Conservation (phyloP, 2,888 invertebrate species). For the Diploptera punctata region DNA sequence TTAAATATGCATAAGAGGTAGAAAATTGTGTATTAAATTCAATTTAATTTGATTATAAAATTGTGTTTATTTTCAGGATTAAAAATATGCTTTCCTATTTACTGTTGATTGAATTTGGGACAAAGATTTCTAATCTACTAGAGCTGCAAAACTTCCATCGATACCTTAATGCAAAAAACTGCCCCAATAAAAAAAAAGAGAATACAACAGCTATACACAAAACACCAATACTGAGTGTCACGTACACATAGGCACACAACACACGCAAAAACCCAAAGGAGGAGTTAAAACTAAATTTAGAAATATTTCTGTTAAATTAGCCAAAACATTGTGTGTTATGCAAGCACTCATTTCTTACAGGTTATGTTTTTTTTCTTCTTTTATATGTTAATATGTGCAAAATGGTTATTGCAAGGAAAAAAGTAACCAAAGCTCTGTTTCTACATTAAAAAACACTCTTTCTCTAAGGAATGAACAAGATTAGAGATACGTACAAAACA, state of each 20-base stretch:
- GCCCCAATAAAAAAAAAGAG: background rate
- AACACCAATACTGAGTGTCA: background rate
- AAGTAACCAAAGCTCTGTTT: constrained; percentile 19
- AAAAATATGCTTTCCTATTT: constrained; percentile 11
- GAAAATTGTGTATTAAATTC: constrained; percentile 16
- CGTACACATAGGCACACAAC: constrained; percentile 15
- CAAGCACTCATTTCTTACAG: constrained; percentile 26
- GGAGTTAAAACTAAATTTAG: background rate
- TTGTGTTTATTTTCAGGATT: constrained; percentile 20
- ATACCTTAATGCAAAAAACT: background rate
- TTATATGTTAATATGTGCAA: constrained; percentile 12
- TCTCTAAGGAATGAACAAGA: constrained; percentile 39
- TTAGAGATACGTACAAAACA: constrained; percentile 39
- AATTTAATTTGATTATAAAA: constrained; percentile 5
- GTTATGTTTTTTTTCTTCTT: constrained; percentile 22
- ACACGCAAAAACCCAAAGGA: constrained; percentile 1
- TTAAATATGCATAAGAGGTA: constrained; percentile 15
- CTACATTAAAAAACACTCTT: constrained; percentile 25
- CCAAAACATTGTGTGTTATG: constrained; percentile 2
- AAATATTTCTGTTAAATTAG: background rate
- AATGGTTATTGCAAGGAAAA: constrained; percentile 1
- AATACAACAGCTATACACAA: background rate
- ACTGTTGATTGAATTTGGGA: background rate
- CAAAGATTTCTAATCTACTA: background rate
- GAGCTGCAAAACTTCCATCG: background rate